Base-by-base conservation (phyloP, 1,140 invertebrate species). In the Heliconius nattereri region DNA sequence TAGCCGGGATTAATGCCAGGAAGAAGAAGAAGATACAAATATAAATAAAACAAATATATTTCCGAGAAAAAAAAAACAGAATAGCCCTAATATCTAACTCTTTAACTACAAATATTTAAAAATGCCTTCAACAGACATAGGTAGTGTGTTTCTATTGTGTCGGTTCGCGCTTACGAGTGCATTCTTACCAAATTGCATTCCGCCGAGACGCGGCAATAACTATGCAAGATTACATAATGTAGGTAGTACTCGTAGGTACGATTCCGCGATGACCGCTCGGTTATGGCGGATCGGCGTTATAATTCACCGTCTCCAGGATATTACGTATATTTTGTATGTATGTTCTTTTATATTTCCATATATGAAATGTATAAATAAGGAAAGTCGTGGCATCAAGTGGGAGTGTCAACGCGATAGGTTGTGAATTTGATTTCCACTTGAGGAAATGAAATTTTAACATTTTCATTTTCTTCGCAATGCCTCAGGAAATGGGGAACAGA, bases 181-280 rank as follows among this genome's bases (percentile, higher is more conserved):
- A 89, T 88, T 85, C 85, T 85, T 86, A 84, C 83, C 75, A 90
- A 88, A 88, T 86, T 88, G 85, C 86, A 85, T 86, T 85, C 78
- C 84, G 57, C 70, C 76, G 82, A 82, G 86, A 83, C 83, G 85
- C 81, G 73, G 80, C 81, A 84, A 85, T 80, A 84, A 86, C 83
- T 87, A 88, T 88, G 85, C 85, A 85, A 87, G 84, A 88, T 88
- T 89, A 86, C 77, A 84, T 85, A 88, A 89, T 87, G 35, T 45
- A 45, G 32, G 6, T 35, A 35, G 32, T 35, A 35, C 32, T 35
- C 32, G 13, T 16, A 45, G 13, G 40, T 81, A 74, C 73, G 77
- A 81, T 73, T 78, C 84, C 78, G 81, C 78, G 83, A 80, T 82
- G 75, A 82, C 66, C 78, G 80, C 78, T 82, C 81, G 32, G 37